Base-by-base conservation (phyloP, 23 tunicate species). In the Trididemnum nubilum region DNA sequence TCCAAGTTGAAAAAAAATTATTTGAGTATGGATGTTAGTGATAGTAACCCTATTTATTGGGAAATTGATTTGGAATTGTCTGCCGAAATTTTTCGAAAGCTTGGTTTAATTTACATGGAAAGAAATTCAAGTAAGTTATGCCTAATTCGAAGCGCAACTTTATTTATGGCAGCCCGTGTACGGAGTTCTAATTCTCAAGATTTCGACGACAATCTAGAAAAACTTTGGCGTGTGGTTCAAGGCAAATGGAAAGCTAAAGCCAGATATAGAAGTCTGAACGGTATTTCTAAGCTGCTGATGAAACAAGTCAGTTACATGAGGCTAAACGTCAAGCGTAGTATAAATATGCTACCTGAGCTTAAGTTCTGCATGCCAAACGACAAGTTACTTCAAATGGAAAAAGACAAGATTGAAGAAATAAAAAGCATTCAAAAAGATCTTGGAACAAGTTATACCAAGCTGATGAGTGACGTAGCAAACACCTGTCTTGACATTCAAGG, bases 101-200 rank as follows among this genome's bases (percentile, higher is more conserved):
- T 44, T 44, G 54, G 54, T 7, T 44, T 44, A 44, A 44, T 44
- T 9, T 44, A 44, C 54, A 7, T 44, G 54, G 15, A 44, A 44
- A 7, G 54, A 7, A 15, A 44, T 15, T 15, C 54, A 9, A 44
- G 54, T 44, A 44, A 44, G 54, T 44, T 44, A 44, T 44, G 54
- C 54, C 15, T 44, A 44, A 61, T 61, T 61, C 67, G 29, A 61
- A 61, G 67, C n/a, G 67, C 67, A 12, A 26, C 67, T 12, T 61
- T 61, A 24, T 24, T 61, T 3, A n/a, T 61, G 26, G 67, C 67
- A 12, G 67, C 67, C n/a, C 25, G 26, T 24, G 3, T 61, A 4
- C 29, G 67, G 3, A 61, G 26, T 12, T 15, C 5, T 26, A 24
- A n/a, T 3, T 12, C 18, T 12, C 22, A 61, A 26, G 5, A 12